Evolutionary conservation across 1,140 invertebrate species (phyloP).

Genomic region (Spodoptera litura): DNA sequence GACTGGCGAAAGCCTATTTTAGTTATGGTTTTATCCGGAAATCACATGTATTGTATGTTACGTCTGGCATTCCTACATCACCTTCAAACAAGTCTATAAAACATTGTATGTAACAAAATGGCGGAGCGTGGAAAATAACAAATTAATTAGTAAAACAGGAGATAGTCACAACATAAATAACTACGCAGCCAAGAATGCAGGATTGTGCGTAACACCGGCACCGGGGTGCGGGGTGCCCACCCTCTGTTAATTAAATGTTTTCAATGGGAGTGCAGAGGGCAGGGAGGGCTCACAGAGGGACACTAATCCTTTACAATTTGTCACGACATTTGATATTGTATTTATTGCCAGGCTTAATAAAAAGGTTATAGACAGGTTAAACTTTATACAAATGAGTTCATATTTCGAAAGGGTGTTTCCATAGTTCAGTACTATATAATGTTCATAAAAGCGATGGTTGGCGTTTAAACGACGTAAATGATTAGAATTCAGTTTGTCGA

Average conservation of each 20-base stretch:
- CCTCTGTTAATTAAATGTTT: constrained; percentile 61
- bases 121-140: background rate
- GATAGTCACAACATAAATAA: constrained; percentile 8
- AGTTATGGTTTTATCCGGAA: no score
- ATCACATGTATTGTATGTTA: no score
- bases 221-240: constrained; percentile 24
- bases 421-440: background rate
- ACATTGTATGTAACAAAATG: no score
- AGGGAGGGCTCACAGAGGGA: background rate
- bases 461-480: no score
- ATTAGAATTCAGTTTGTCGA: no score
- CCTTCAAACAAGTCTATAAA: no score
- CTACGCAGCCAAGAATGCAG: constrained; percentile 35
- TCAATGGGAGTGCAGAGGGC: constrained; percentile 45
- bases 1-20: no score
- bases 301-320: constrained; percentile 43
- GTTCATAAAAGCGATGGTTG: no score
- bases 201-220: constrained; percentile 28
- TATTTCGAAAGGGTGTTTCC: background rate
- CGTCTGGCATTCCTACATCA: no score
- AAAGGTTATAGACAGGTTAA: constrained; percentile 24
- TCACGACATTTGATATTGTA: constrained; percentile 46
- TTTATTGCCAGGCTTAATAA: constrained; percentile 38
- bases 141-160: constrained; percentile 30
- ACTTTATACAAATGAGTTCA: constrained; percentile 3